phyloP scores from a whole-genome alignment of 1,140 invertebrate genomes.

The Pristionchus pacificus region DNA sequence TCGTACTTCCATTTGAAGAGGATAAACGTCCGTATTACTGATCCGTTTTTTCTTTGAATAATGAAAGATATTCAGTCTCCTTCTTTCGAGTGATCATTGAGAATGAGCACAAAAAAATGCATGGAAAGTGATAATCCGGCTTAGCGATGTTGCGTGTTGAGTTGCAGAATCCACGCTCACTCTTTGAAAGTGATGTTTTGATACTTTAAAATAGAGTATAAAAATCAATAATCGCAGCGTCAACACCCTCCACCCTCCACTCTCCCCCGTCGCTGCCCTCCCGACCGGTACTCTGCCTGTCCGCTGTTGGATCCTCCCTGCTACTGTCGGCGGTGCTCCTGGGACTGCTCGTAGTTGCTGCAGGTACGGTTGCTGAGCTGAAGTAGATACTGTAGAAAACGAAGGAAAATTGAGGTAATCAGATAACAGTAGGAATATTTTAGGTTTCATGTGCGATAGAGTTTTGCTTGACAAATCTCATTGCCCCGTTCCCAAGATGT shows the following conservation, averaged over 20 bases:
- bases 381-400: no score
- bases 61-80: not conserved
- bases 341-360: not conserved
- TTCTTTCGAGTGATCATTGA: not conserved
- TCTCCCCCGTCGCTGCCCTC: not conserved
- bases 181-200: no score
- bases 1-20: slow-evolving; percentile 17
- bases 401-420: no score
- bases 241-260: not conserved
- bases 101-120: not conserved
- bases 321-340: not conserved
- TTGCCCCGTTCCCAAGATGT: no score
- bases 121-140: not conserved
- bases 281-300: not conserved
- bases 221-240: no score
- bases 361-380: no score
- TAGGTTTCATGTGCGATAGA: no score
- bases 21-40: not conserved
- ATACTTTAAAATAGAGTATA: no score
- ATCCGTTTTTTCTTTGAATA: not conserved
- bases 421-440: no score
- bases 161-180: not conserved
- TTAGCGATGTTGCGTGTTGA: not conserved
- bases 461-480: no score
- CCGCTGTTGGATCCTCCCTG: not conserved